Evolutionary conservation across 1,140 invertebrate genomes (phyloP), one percentile per base, ranked within the genome.

Genomic region (Heterodera schachtii): DNA sequence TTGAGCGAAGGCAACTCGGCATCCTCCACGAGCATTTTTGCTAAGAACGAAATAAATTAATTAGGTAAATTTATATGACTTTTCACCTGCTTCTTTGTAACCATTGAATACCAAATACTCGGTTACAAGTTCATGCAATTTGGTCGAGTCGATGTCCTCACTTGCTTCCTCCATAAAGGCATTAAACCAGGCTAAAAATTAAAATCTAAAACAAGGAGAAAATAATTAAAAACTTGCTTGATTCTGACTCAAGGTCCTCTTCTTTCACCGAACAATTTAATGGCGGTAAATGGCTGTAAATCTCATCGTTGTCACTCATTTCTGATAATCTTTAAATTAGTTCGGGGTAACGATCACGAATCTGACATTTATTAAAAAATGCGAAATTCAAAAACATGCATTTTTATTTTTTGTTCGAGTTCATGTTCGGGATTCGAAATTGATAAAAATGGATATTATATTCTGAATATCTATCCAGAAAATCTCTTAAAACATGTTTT

Each of bases 61-160:
- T 13, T 31, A 57, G 13, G 46, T 57, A 41, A 44, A n/a, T 49
- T 83, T 31, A 13, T 5, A 52, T 0, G 47, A 82, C 11, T 80
- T 31, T 31, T 13, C 49, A 78, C 77, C 77, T 31, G 79, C 77
- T 49, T 86, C 84, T 66, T 81, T 47, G 44, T 84, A 86, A 3
- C 84, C 84, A 57, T 77, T 81, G 60, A 78, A 84, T 4, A 86
- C 75, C 31, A 86, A 75, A 75, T 85, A 86, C 60, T 86, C 85
- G 11, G 85, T 41, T 21, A 86, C 77, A n/a, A 86, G 79, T n/a
- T 78, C 80, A 13, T 87, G 78, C 6, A 87, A 49, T 60, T 86
- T 85, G n/a, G 66, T 70, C 8, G 86, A 31, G 47, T 71, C 60
- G n/a, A 84, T 49, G 9, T 84, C 85, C 31, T 75, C 78, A 41